Percentiles rank a stretch among this genome's conserved stretches.
Conservation (phyloP, 2,797 vertebrate species). For the Platyrinchus mystaceus region DNA sequence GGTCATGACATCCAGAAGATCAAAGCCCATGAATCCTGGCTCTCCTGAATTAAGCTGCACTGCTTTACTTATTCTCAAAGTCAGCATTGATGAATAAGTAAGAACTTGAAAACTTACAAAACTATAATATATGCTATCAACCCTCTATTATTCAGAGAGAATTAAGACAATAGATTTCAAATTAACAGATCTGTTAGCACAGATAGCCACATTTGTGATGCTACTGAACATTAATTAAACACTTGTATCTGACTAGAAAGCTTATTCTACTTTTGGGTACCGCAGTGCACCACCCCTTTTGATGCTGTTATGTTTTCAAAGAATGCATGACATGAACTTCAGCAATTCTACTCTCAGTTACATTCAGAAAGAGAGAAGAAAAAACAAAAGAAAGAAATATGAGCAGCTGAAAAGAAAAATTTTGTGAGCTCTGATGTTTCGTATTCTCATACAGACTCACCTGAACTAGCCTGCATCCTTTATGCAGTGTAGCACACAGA, state of each 20-base stretch:
- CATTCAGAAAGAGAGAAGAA: background rate
- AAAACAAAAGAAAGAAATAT: background rate
- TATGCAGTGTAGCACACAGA: background rate
- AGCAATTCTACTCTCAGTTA: background rate
- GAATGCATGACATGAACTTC: background rate
- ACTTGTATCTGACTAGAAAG: background rate
- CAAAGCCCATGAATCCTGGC: background rate
- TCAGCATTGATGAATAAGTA: background rate
- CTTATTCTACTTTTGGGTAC: background rate
- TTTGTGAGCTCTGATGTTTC: background rate
- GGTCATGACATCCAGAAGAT: background rate
- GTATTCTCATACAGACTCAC: background rate
- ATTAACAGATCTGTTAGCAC: background rate
- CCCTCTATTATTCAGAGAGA: background rate
- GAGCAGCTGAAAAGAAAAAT: background rate
- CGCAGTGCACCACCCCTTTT: background rate
- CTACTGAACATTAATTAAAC: background rate
- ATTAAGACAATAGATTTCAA: background rate
- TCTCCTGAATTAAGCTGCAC: background rate
- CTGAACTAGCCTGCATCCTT: background rate
- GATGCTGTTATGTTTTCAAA: background rate
- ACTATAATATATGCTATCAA: background rate
- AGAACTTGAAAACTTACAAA: background rate
- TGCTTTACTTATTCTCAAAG: conserved; percentile 1
- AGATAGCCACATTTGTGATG: background rate